phyloP scores from a whole-genome alignment of 2,888 invertebrate species.

The Campaea margaritaria region DNA sequence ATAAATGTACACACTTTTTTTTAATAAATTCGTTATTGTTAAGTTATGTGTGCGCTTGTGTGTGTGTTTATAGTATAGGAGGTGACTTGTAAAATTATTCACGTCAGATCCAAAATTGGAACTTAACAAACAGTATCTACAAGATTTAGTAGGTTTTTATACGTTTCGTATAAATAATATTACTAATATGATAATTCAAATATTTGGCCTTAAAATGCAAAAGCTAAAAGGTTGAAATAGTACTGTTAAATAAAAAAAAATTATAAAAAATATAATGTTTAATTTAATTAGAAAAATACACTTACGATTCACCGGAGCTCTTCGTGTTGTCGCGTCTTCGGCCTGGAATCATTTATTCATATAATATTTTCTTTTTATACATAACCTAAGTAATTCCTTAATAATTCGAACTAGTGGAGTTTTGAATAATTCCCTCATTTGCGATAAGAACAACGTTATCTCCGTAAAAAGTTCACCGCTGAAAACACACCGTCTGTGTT shows the following conservation, averaged over 20 bases:
- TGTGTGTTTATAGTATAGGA: neutral
- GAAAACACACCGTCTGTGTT: too few species aligned
- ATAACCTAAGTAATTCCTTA: too few species aligned
- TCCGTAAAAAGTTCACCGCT: too few species aligned
- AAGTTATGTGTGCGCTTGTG: too few species aligned
- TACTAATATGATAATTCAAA: too few species aligned
- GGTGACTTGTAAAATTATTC: neutral
- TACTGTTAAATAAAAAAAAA: slow-evolving; percentile 1
- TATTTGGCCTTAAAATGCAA: too few species aligned
- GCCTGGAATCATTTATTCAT: slow-evolving; percentile 48
- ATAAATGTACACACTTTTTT: too few species aligned
- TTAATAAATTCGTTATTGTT: neutral
- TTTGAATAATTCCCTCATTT: neutral
- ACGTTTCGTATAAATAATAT: too few species aligned
- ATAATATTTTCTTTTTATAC: neutral
- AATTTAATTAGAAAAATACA: slow-evolving; percentile 42
- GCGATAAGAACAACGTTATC: too few species aligned
- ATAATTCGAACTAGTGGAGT: too few species aligned
- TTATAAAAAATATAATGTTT: slow-evolving; percentile 5
- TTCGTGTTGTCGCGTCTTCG: slow-evolving; percentile 68
- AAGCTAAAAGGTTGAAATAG: neutral
- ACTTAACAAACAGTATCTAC: neutral
- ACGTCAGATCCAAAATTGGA: neutral
- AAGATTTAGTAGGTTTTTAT: neutral
- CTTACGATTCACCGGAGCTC: slow-evolving; percentile 81